Evolutionary conservation across 1,140 invertebrate species (phyloP), one percentile per base, ranked within the genome.

Genomic region (Alviniconcha marisindica): DNA sequence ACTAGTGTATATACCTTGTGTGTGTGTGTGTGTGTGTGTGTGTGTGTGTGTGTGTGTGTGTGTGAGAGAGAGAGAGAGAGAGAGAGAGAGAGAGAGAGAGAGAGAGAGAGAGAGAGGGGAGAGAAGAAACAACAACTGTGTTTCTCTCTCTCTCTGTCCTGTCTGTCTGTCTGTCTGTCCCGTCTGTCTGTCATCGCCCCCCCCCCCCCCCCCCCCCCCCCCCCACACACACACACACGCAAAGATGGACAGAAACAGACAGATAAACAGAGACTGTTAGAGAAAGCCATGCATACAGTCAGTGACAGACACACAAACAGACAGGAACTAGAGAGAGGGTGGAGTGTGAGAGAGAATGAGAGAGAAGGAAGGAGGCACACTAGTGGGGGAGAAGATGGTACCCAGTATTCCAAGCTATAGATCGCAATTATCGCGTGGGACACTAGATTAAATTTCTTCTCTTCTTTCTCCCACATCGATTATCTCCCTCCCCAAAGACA

Each of bases 401-500:
- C 44, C 44, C 44, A 48, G 7, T 48, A 48, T 48, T 48, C 7
- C 44, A 10, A 48, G 44, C 44, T 48, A 48, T 18, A 18, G 7
- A 48, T n/a, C 60, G 7, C 21, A 63, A 63, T 63, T 63, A 31
- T 24, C 60, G 4, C 60, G 2, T 40, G 40, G 73, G 44, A 31
- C 73, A 51, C 42, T 76, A 76, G 73, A 76, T 76, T 31, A n/a
- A 31, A 42, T 76, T 76, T 51, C 73, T 14, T 76, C 73, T 31
- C 73, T 51, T 76, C 42, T 48, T 54, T 76, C 73, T 31, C 73
- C 28, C 42, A 31, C 73, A 76, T 76, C 73, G 73, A 76, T 76
- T 76, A 76, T 76, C 73, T 74, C 21, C 42, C 42, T 2, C 51
- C 3, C 73, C 40, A 76, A n/a, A 76, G 73, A 76, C 73, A 51